Base-by-base conservation (phyloP, 2,797 vertebrate genomes). In the Otolemur crassicaudatus region DNA sequence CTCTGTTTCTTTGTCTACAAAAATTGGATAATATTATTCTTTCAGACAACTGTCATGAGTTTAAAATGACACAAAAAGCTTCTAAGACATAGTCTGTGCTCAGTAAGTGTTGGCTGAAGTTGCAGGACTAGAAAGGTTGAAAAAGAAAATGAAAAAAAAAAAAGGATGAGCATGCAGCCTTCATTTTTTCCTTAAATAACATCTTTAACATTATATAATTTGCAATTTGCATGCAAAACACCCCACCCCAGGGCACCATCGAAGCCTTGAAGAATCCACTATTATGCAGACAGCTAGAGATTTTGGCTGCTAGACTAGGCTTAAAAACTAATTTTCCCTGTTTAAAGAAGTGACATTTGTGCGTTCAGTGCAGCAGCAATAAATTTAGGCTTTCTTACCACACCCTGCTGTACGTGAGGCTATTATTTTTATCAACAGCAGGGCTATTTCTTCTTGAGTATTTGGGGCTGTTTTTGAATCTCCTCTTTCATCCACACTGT, bases 291-390 rank as follows among this genome's bases (percentile, higher is more conserved):
- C 96, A 97, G 91, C 29, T 81, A 84, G 87, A 96, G 94, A 96
- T 87, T 94, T 85, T 97, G 94, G 91, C 96, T 98, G 97, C 95
- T 97, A 98, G 97, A 96, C 94, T 90, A 93, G 96, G 96, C 96
- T 97, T 97, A 97, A 96, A 97, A 97, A 97, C 95, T 95, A 94
- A 97, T 97, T 97, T 98, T 98, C 96, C 77, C 91, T 97, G 90
- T 97, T 97, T 95, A 97, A 98, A 91, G 95, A 95, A 97, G 93
- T 97, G 97, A 95, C 97, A 97, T 97, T 97, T 97, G 94, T 40
- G 34, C 95, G 94, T 94, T 97, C 94, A 87, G 85, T 85, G 92
- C 94, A 92, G 96, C 91, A 96, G 95, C 77, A 97, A 94, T 98
- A 97, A 96, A 97, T 97, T 97, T 96, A 87, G 63, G 89, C 81